Conservation (phyloP, 2,113 vertebrate genomes). For the Athene noctua region DNA sequence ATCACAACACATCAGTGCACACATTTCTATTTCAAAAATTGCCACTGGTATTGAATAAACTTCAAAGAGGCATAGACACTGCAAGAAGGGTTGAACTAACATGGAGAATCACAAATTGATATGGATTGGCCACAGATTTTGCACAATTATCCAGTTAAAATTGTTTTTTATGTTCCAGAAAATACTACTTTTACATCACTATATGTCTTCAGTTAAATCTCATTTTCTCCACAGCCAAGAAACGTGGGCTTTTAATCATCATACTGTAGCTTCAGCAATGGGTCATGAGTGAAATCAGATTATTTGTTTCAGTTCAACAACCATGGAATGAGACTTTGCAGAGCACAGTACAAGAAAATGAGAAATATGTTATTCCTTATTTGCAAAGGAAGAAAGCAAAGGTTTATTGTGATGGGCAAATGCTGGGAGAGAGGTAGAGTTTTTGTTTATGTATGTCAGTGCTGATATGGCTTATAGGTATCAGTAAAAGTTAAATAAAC, state of each 20-base stretch:
- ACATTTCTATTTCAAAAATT: conserved; percentile 24
- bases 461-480: background rate
- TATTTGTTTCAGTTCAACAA: conserved; percentile 57
- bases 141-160: conserved; percentile 4
- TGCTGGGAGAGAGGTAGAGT: background rate
- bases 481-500: background rate
- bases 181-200: conserved; percentile 1
- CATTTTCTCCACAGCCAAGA: conserved; percentile 19
- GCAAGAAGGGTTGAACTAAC: background rate
- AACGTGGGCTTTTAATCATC: conserved; percentile 25
- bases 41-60: background rate
- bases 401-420: background rate
- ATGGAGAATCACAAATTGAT: background rate
- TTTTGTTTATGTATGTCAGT: background rate
- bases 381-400: background rate
- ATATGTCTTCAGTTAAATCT: conserved; percentile 32
- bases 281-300: conserved; percentile 39
- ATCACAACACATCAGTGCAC: background rate
- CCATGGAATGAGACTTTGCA: conserved; percentile 28
- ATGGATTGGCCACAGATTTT: background rate
- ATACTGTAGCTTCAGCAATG: background rate
- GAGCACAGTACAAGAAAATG: conserved; percentile 5
- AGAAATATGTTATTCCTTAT: conserved; percentile 28
- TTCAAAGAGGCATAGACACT: background rate
- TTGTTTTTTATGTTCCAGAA: conserved; percentile 2